These are phyloP conservation scores for Upupa epops DNA, from an alignment of 2,113 vertebrate species.

Conservation along the genomic window DNA sequence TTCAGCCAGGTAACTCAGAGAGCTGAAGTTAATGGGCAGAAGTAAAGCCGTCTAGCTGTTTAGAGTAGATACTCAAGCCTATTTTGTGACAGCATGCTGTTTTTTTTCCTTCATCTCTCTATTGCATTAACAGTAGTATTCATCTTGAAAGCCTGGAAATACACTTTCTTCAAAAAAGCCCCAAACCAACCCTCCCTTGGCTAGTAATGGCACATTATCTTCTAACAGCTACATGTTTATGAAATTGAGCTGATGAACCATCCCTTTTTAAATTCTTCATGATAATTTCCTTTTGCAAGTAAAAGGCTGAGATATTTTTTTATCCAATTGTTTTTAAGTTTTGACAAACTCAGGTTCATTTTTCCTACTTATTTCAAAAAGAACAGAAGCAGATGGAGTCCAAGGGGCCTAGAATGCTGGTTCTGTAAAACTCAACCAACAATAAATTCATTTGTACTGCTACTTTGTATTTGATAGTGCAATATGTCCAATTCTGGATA, in stretches of 20 bases:
- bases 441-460: neutral
- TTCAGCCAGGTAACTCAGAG: neutral
- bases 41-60: neutral
- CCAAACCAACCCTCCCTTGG: neutral
- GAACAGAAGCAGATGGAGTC: neutral
- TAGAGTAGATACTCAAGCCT: neutral
- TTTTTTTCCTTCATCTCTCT: neutral
- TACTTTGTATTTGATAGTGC: neutral
- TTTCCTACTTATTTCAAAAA: neutral
- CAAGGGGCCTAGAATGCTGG: neutral
- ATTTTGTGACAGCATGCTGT: neutral
- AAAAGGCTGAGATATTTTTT: neutral
- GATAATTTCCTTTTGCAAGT: neutral
- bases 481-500: neutral
- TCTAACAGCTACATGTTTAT: neutral
- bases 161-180: neutral
- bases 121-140: neutral
- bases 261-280: neutral
- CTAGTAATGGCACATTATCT: neutral
- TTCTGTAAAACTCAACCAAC: neutral
- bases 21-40: neutral
- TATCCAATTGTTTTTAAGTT: neutral
- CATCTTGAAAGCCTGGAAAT: neutral
- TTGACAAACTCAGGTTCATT: neutral
- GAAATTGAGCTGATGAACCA: neutral